phyloP scores from a whole-genome alignment of 2,797 vertebrate genomes.

The Chaunax sp. region DNA sequence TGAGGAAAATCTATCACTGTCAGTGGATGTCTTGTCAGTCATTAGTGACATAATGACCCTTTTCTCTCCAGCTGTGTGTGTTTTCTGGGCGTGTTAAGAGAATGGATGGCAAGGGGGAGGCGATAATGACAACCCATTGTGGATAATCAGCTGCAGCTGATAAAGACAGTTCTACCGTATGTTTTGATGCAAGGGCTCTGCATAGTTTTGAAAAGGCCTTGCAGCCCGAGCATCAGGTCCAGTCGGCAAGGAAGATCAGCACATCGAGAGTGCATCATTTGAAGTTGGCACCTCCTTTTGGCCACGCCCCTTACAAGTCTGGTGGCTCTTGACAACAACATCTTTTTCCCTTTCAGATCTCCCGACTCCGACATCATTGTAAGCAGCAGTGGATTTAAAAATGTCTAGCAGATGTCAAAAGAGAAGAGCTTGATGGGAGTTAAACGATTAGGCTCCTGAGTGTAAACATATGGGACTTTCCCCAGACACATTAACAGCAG shows the following conservation, averaged over 20 bases:
- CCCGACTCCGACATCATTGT: constrained; percentile 25
- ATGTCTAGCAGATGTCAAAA: constrained; percentile 59
- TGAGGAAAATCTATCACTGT: constrained; percentile 35
- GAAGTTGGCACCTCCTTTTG: constrained; percentile 5
- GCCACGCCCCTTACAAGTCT: constrained; percentile 4
- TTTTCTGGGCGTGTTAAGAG: not conserved
- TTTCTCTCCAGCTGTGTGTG: constrained; percentile 32
- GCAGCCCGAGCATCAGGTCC: too few species aligned
- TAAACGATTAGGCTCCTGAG: constrained; percentile 49
- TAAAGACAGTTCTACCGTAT: constrained; percentile 1
- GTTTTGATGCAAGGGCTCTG: constrained; percentile 28
- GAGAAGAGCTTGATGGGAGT: constrained; percentile 35
- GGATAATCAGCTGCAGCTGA: constrained; percentile 6
- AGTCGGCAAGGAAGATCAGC: not conserved
- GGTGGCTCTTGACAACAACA: constrained; percentile 27
- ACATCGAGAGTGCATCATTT: constrained; percentile 22
- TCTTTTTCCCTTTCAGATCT: constrained; percentile 65
- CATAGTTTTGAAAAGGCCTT: not conserved
- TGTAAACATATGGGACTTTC: constrained; percentile 52
- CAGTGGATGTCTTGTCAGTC: constrained; percentile 52
- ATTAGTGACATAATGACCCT: constrained; percentile 32
- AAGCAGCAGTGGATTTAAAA: constrained; percentile 46
- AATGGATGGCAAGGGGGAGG: not conserved
- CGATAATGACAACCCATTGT: not conserved
- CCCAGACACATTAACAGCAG: constrained; percentile 34